These are phyloP conservation scores for Cryptus viduatorius DNA, from an alignment of 2,888 invertebrate genomes.

Conservation along the genomic window DNA sequence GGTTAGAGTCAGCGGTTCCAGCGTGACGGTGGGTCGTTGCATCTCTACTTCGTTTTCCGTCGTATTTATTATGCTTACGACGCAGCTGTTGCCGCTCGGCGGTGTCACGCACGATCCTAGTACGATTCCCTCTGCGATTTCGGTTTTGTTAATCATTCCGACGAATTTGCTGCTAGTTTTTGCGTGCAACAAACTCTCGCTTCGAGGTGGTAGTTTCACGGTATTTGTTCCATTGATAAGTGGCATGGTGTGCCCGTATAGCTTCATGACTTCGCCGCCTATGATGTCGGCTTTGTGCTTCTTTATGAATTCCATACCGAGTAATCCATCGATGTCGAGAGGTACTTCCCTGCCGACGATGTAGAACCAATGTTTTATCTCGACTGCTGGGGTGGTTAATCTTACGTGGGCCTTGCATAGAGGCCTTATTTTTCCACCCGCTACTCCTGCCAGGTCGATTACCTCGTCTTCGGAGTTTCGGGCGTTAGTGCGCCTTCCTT, in stretches of 20 bases:
- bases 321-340: not conserved
- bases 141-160: not conserved
- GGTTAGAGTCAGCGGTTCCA: not conserved
- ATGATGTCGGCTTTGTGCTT: constrained; percentile 2
- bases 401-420: not conserved
- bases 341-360: not conserved
- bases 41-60: not conserved
- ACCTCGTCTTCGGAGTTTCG: not conserved
- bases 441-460: not conserved
- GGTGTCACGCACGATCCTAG: not conserved
- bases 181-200: not conserved
- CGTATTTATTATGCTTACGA: not conserved
- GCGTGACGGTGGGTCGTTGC: not conserved
- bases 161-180: not conserved
- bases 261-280: not conserved
- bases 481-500: not conserved
- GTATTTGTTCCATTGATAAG: not conserved
- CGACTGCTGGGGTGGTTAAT: not conserved
- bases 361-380: not conserved
- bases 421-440: not conserved
- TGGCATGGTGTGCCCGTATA: not conserved
- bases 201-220: not conserved
- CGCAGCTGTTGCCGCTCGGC: not conserved
- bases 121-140: not conserved
- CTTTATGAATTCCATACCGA: not conserved